Percentiles rank a stretch among this genome's conserved stretches.
Conservation (phyloP, 2,797 vertebrate genomes). For the Prunella strophiata region DNA sequence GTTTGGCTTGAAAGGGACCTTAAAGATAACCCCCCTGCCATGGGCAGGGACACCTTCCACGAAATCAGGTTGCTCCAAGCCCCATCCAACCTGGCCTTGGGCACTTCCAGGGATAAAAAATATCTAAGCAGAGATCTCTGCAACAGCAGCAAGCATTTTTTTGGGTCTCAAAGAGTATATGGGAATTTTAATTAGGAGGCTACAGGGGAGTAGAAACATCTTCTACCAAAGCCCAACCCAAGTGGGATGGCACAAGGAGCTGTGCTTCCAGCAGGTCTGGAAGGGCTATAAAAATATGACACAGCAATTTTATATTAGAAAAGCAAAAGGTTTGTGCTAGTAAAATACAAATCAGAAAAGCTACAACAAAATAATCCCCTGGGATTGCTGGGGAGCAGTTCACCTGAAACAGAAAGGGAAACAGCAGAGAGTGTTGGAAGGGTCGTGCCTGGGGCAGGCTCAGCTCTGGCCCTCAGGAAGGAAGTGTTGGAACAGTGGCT, state of each 20-base stretch:
- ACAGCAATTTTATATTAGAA: background rate
- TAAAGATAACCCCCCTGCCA: background rate
- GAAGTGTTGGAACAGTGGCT: rapidly evolving
- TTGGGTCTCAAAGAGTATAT: rapidly evolving
- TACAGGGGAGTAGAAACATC: background rate
- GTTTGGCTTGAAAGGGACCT: background rate
- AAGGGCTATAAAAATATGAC: background rate
- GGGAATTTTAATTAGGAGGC: background rate
- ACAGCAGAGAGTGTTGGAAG: background rate
- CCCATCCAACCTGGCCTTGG: no score
- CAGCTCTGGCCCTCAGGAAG: rapidly evolving
- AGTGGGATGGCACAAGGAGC: background rate
- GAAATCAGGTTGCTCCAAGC: background rate
- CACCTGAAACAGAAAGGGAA: background rate
- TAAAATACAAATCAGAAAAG: background rate
- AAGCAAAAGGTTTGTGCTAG: background rate
- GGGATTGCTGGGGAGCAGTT: background rate
- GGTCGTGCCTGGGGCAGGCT: rapidly evolving
- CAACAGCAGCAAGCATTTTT: background rate
- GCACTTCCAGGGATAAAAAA: background rate
- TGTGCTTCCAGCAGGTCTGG: no score
- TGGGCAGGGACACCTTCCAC: background rate
- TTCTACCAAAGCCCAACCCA: background rate
- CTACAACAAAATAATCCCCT: background rate
- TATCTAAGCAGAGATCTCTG: background rate